Evolutionary conservation across 2,113 vertebrate genomes (phyloP).

Genomic region (Anseranas semipalmata): DNA sequence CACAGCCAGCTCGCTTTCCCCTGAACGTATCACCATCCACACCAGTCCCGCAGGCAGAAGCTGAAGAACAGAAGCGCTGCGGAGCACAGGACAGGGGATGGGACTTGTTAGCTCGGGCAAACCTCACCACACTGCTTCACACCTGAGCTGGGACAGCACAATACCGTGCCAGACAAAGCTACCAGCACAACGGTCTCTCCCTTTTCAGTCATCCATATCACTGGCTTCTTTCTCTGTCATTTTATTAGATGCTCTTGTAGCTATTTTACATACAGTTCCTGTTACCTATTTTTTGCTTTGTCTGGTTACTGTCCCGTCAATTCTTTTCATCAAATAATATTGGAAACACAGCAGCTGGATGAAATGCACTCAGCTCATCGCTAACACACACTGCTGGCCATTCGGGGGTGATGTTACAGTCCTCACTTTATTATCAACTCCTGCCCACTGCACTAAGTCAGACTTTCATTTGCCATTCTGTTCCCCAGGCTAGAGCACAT

Average conservation of each 20-base stretch:
- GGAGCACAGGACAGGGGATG: neutral
- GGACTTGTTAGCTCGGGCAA: neutral
- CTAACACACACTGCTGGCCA: neutral
- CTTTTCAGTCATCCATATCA: neutral
- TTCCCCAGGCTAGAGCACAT: neutral
- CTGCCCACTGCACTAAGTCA: neutral
- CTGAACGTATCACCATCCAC: neutral
- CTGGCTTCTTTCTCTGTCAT: neutral
- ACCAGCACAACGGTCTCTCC: neutral
- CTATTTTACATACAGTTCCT: neutral
- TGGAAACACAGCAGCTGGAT: neutral
- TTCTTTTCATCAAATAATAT: neutral
- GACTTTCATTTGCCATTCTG: neutral
- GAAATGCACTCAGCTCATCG: neutral
- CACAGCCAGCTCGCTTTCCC: neutral
- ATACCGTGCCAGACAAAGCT: neutral
- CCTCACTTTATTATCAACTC: neutral
- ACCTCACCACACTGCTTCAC: neutral
- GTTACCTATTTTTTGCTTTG: neutral
- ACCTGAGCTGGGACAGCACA: neutral
- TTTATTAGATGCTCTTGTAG: neutral
- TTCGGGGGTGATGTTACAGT: neutral
- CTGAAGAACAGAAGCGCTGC: neutral
- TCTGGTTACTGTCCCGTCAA: neutral
- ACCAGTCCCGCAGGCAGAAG: neutral